These are phyloP conservation scores for Caligus rogercresseyi DNA, from an alignment of 1,140 invertebrate species.

Conservation along the genomic window DNA sequence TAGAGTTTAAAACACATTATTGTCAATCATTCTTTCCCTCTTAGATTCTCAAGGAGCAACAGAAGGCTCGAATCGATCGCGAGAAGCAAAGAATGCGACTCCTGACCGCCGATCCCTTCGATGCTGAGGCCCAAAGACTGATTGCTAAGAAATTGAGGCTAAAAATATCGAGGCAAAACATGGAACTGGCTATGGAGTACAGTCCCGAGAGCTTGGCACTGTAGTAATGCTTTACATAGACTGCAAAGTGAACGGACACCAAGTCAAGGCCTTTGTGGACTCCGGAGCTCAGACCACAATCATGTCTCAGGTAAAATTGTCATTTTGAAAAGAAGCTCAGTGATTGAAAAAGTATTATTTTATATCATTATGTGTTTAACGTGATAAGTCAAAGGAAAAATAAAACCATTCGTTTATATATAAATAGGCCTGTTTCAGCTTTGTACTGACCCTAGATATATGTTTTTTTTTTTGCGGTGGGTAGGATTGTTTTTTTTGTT, in stretches of 20 bases:
- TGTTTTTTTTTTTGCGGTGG: no score
- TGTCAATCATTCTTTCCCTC: slow-evolving; percentile 34
- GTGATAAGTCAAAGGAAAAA: no score
- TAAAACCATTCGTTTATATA: no score
- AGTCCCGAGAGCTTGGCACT: slow-evolving; percentile 90
- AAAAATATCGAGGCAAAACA: slow-evolving; percentile 93
- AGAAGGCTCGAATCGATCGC: slow-evolving; percentile 50
- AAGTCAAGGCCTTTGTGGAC: slow-evolving; percentile 94
- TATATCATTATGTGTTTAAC: no score
- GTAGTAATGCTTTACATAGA: slow-evolving; percentile 95
- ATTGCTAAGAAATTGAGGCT: slow-evolving; percentile 53
- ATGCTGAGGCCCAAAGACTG: slow-evolving; percentile 74
- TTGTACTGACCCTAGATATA: no score
- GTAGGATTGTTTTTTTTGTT: no score
- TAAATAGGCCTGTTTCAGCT: no score
- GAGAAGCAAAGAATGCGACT: slow-evolving; percentile 65
- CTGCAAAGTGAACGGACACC: slow-evolving; percentile 82
- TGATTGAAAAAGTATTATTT: no score
- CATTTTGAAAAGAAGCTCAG: no score
- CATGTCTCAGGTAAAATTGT: slow-evolving; percentile 61
- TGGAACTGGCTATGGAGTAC: slow-evolving; percentile 95
- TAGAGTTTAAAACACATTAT: no score
- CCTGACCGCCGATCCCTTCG: slow-evolving; percentile 83
- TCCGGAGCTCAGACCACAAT: slow-evolving; percentile 86
- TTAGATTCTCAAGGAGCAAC: slow-evolving; percentile 61